Conservation (phyloP, 2,113 vertebrate species). For the Hippocampus barbouri region DNA sequence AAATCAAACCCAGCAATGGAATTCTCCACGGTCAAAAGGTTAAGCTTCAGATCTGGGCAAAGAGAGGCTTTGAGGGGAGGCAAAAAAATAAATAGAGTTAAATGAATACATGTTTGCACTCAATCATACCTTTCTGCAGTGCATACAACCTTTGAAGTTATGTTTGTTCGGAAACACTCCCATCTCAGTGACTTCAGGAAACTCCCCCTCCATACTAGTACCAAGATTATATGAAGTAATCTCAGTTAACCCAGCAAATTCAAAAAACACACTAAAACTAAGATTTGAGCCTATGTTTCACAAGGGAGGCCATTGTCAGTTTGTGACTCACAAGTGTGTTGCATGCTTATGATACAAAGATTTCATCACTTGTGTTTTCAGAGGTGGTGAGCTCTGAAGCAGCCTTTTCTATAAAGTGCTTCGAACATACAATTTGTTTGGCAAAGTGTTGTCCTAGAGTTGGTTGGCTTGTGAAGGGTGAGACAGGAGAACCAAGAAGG, state of each 20-base stretch:
- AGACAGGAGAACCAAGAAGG: slow-evolving; percentile 17
- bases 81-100: slow-evolving; percentile 57
- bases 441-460: slow-evolving; percentile 17
- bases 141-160: slow-evolving; percentile 63
- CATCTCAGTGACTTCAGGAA: slow-evolving; percentile 63
- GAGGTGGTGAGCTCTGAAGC: neutral
- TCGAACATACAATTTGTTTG: neutral
- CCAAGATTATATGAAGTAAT: slow-evolving; percentile 64
- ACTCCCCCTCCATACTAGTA: slow-evolving; percentile 55
- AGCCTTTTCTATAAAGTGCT: slow-evolving; percentile 22
- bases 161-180: slow-evolving; percentile 71
- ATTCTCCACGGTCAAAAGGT: slow-evolving; percentile 68
- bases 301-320: slow-evolving; percentile 62
- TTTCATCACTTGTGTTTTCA: slow-evolving; percentile 44
- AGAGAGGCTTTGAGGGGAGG: slow-evolving; percentile 61
- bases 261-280: slow-evolving; percentile 68
- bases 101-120: slow-evolving; percentile 72
- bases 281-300: slow-evolving; percentile 69
- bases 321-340: slow-evolving; percentile 55
- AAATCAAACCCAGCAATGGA: slow-evolving; percentile 52
- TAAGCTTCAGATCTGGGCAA: slow-evolving; percentile 68
- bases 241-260: slow-evolving; percentile 63
- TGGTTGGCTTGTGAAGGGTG: slow-evolving; percentile 26
- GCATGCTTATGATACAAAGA: slow-evolving; percentile 45
- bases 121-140: slow-evolving; percentile 60